These are phyloP conservation scores for Cataglyphis hispanica DNA, from an alignment of 1,140 invertebrate species.

Conservation along the genomic window DNA sequence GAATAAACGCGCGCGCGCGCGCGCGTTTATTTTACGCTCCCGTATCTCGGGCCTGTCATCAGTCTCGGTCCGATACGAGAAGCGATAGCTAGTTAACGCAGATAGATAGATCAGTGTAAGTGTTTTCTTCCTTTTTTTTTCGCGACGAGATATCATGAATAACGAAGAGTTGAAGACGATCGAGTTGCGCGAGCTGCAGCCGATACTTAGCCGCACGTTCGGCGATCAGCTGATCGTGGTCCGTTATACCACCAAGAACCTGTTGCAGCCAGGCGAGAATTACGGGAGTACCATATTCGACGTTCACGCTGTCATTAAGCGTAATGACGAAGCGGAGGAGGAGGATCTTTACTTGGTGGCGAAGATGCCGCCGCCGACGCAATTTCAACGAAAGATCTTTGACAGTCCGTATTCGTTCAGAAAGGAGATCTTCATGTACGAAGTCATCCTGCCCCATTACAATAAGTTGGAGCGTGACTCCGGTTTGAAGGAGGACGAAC, in stretches of 20 bases:
- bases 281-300: slow-evolving; percentile 88
- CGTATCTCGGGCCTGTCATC: not conserved
- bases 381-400: slow-evolving; percentile 80
- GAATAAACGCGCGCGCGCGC: not conserved
- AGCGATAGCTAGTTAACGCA: not conserved
- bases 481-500: slow-evolving; percentile 79
- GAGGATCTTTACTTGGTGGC: slow-evolving; percentile 82
- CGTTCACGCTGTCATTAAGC: slow-evolving; percentile 79
- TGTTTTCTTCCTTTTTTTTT: not conserved
- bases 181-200: slow-evolving; percentile 74
- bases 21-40: not conserved
- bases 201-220: slow-evolving; percentile 74
- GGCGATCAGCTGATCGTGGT: slow-evolving; percentile 72
- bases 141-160: slow-evolving; percentile 32
- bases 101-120: not conserved
- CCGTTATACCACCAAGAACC: slow-evolving; percentile 57
- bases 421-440: slow-evolving; percentile 83
- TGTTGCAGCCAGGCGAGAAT: slow-evolving; percentile 87
- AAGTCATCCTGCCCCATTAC: slow-evolving; percentile 79
- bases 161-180: slow-evolving; percentile 52
- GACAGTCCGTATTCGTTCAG: slow-evolving; percentile 83
- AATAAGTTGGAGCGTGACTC: slow-evolving; percentile 79
- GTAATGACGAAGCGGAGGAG: slow-evolving; percentile 52
- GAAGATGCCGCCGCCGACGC: slow-evolving; percentile 83
- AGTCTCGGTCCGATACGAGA: not conserved